Evolutionary conservation across 2,888 invertebrate genomes (phyloP), one percentile per base, ranked within the genome.

Genomic region (Cyrtodaria siliqua): DNA sequence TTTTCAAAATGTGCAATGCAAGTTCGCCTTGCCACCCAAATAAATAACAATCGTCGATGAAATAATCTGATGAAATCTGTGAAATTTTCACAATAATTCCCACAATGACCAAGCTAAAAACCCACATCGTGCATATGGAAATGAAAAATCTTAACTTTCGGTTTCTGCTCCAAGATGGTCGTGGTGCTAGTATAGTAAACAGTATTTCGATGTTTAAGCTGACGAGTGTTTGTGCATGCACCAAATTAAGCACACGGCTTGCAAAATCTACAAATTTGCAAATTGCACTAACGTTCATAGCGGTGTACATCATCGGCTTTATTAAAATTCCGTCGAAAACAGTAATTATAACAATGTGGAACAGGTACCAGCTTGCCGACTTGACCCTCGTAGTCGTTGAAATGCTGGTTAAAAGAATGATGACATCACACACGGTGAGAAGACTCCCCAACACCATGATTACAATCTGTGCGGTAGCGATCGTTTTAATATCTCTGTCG

Each of bases 281-380:
- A 42, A 60, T 4, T 16, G 4, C 9, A 27, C 44, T 12, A 47
- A 44, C 20, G 42, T 47, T 42, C 18, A 42, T 12, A 24, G 6
- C 18, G 12, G 27, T 42, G 24, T 60, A 42, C 16, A 60, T n/a
- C 24, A 9, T 24, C n/a, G 60, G 60, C 1, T 44, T 27, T 4
- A 27, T 2, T 20, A 60, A 44, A 2, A n/a, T 27, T 1, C 42
- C 18, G 16, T 47, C 27, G n/a, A 60, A 20, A 44, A 60, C 38
- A n/a, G 44, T 44, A 6, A 44, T 44, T 24, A 60, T 23, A 24
- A 44, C 44, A 12, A 47, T 27, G 27, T 60, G 42, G 27, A 44
- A 60, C 23, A 60, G 60, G 60, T 60, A 60, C 60, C 60, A 60
- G 60, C 60, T 26, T 2, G 60, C 60, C 0, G 60, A 60, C 18